Evolutionary conservation across 2,888 invertebrate species (phyloP), one percentile per base, ranked within the genome.

Genomic region (Eilema caniola): DNA sequence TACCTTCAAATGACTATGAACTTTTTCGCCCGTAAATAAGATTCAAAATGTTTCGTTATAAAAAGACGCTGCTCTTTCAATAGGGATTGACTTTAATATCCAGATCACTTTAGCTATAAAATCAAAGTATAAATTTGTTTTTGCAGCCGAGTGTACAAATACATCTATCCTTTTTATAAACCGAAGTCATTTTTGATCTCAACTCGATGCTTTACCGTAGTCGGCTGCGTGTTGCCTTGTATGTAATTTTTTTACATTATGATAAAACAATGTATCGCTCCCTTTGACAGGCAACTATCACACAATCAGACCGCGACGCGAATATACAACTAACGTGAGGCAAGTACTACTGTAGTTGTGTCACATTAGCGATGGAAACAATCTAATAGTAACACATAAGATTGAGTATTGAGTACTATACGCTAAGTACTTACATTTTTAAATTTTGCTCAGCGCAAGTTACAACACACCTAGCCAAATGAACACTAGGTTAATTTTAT

Each of bases 381-480:
- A 56, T 14, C 74, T 67, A 74, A 75, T 33, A 57, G 56, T 66
- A 65, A 71, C 68, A 76, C 57, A 75, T 72, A 78, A 67, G 72
- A 69, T 73, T 77, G 59, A 78, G 74, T n/a, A 56, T 23, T 23
- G 56, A 59, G 25, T 82, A 85, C 80, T 85, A 86, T 79, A 63
- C 23, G 70, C 82, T 82, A 83, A 84, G 87, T 94, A 94, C 95
- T 95, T 91, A 95, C 95, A 86, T 88, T 85, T 90, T 89, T 79
- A 95, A 89, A 90, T 92, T 93, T 93, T 94, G 94, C 85, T 95
- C 95, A 89, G 94, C 94, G 89, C 94, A 95, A 91, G 94, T 86
- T 85, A 93, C 87, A 84, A 94, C 92, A 88, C 89, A 94, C 94
- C 95, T 95, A 95, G 91, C 90, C 93, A 93, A 93, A 92, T 89